phyloP scores from a whole-genome alignment of 2,797 vertebrate genomes.

The Momotus momota region DNA sequence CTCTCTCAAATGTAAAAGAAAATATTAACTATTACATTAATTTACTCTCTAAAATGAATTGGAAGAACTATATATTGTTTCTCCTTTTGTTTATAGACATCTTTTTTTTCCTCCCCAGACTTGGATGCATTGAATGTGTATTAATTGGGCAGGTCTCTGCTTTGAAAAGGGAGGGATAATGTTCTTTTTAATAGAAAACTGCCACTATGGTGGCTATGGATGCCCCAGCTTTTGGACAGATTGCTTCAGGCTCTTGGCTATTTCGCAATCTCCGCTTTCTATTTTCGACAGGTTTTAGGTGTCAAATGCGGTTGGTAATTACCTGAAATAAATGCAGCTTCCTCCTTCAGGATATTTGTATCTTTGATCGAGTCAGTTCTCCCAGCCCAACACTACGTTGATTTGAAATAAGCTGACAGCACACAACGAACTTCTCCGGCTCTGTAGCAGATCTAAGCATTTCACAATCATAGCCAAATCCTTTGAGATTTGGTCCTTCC shows the following conservation, averaged over 20 bases:
- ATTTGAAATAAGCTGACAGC: not conserved
- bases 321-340: not conserved
- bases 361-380: not conserved
- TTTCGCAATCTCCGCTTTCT: not conserved
- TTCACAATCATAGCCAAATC: not conserved
- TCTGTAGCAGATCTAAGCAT: not conserved
- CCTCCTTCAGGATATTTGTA: not conserved
- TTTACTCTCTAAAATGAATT: not conserved
- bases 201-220: not conserved
- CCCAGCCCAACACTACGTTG: not conserved
- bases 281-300: not conserved
- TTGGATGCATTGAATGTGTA: fast-evolving
- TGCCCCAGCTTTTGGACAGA: not conserved
- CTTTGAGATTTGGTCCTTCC: not conserved
- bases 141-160: not conserved
- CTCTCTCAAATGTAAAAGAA: not conserved
- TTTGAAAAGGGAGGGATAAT: not conserved
- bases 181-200: not conserved
- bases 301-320: not conserved
- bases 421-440: not conserved
- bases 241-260: not conserved
- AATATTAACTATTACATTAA: not conserved
- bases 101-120: fast-evolving
- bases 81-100: not conserved
- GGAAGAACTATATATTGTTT: not conserved